Conservation (phyloP, 2,888 invertebrate species). For the Dolichomitus sp. region DNA sequence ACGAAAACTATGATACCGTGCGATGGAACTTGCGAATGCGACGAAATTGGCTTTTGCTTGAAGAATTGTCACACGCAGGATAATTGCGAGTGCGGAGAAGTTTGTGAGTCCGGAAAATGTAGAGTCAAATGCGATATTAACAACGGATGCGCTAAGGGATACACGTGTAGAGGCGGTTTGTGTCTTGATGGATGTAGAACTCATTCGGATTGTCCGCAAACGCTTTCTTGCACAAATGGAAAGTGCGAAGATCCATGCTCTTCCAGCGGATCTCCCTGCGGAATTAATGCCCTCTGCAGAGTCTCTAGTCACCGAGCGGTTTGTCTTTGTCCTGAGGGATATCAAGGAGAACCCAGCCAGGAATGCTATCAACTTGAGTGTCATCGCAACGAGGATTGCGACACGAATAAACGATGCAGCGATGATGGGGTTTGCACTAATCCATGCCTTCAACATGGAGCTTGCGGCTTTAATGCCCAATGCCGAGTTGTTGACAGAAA, state of each 20-base stretch:
- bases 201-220: slow-evolving; percentile 93
- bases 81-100: slow-evolving; percentile 94
- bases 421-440: slow-evolving; percentile 92
- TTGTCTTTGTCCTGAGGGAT: slow-evolving; percentile 95
- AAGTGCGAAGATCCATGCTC: slow-evolving; percentile 92
- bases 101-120: slow-evolving; percentile 92
- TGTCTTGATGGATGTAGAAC: slow-evolving; percentile 94
- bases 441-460: slow-evolving; percentile 92
- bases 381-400: slow-evolving; percentile 92
- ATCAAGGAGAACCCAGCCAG: slow-evolving; percentile 92
- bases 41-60: slow-evolving; percentile 93
- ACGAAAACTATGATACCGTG: slow-evolving; percentile 91
- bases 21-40: slow-evolving; percentile 93
- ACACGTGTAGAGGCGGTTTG: slow-evolving; percentile 91
- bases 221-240: slow-evolving; percentile 91
- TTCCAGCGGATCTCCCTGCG: slow-evolving; percentile 90
- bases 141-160: slow-evolving; percentile 91
- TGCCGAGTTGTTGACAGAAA: slow-evolving; percentile 92
- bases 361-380: slow-evolving; percentile 94
- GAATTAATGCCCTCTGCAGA: slow-evolving; percentile 93
- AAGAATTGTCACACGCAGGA: slow-evolving; percentile 89
- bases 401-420: slow-evolving; percentile 92
- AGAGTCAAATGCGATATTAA: slow-evolving; percentile 90
- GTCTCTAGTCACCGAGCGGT: slow-evolving; percentile 93
- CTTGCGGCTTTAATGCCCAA: slow-evolving; percentile 95